Percentiles rank a stretch among this genome's conserved stretches.
phyloP scores from a whole-genome alignment of 2,797 vertebrate genomes.

The Tragopan temminckii region DNA sequence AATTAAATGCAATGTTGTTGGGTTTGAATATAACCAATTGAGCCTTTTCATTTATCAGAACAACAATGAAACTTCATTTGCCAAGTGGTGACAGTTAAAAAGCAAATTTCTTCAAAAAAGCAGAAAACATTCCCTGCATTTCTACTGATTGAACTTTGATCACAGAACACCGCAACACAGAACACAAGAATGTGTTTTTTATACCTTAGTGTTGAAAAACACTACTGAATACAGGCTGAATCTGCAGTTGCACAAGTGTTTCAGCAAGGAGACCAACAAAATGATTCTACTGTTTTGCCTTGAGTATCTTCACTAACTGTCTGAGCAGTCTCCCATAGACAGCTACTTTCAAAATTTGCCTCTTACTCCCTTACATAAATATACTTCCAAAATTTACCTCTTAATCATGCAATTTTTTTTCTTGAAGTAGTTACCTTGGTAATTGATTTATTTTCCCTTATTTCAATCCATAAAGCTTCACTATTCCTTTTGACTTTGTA shows the following conservation, averaged over 20 bases:
- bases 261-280: not conserved
- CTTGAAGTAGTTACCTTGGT: not conserved
- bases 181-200: not conserved
- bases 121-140: not conserved
- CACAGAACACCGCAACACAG: not conserved
- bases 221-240: not conserved
- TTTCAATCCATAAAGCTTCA: not conserved
- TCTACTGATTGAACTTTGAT: not conserved
- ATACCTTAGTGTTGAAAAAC: not conserved
- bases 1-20: not conserved
- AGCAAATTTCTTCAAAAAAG: not conserved
- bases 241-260: not conserved
- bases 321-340: not conserved
- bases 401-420: not conserved
- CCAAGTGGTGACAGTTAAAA: not conserved
- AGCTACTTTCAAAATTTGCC: not conserved
- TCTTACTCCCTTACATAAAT: not conserved
- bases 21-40: not conserved
- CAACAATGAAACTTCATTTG: not conserved
- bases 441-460: not conserved
- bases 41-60: not conserved
- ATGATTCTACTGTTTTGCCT: not conserved
- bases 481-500: not conserved
- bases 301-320: not conserved
- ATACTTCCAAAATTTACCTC: not conserved